A percentile compares a stretch with the other conserved stretches of the same genome.
Conservation (phyloP, 2,797 vertebrate genomes). For the Centropyge bicolor region DNA sequence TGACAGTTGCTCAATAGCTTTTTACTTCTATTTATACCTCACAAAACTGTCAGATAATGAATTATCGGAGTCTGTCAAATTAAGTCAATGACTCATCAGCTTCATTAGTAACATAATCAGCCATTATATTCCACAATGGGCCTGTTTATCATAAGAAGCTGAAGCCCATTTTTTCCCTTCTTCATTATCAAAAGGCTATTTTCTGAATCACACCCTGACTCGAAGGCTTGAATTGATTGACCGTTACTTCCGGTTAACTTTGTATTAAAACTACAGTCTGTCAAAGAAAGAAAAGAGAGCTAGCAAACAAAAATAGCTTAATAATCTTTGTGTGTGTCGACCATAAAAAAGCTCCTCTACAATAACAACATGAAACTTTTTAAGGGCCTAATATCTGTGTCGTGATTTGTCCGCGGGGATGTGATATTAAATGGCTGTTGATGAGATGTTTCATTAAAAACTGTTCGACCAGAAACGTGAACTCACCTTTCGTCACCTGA, state of each 20-base stretch:
- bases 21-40: background rate
- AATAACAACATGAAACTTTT: background rate
- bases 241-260: conserved; percentile 56
- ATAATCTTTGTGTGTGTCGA: background rate
- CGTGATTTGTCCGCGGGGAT: conserved; percentile 30
- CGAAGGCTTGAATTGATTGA: background rate
- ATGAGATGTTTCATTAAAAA: conserved; percentile 46
- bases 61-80: background rate
- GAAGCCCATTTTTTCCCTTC: background rate
- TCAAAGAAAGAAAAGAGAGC: conserved; percentile 6
- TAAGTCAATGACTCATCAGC: background rate
- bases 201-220: conserved; percentile 14
- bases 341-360: background rate
- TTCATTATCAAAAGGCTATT: background rate
- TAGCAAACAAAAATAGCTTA: background rate
- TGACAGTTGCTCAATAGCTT: background rate
- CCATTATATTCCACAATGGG: no score
- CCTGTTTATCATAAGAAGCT: background rate
- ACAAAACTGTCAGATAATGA: background rate
- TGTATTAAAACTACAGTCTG: conserved; percentile 4
- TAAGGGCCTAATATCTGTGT: background rate
- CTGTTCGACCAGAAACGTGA: conserved; percentile 2
- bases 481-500: conserved; percentile 79
- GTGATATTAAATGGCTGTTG: background rate
- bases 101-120: background rate